Conservation (phyloP, 2,797 vertebrate genomes). For the Anas bernieri region DNA sequence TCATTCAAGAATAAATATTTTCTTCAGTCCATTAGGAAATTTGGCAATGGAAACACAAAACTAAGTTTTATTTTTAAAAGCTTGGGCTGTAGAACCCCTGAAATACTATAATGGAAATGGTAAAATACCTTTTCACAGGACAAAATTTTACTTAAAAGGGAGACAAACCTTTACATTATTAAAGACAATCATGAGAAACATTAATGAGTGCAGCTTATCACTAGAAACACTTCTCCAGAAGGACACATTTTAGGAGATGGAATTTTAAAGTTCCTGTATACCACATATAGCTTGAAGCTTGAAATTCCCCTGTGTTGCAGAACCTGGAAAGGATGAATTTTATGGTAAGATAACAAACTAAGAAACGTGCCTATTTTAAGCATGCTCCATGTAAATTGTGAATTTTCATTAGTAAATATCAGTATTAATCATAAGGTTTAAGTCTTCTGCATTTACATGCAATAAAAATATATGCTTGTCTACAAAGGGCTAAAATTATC, state of each 20-base stretch:
- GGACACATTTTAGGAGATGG: not conserved
- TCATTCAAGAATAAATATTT: not conserved
- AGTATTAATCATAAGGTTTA: not conserved
- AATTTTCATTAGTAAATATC: slow-evolving; percentile 16
- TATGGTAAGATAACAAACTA: not conserved
- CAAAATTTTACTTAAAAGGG: not conserved
- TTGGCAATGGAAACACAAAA: not conserved
- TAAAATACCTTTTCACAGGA: not conserved
- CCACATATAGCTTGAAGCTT: not conserved
- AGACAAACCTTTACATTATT: not conserved
- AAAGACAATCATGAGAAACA: not conserved
- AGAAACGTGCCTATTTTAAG: not conserved
- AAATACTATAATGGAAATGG: not conserved
- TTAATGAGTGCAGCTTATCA: not conserved
- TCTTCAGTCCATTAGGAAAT: not conserved
- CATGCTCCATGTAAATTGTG: not conserved
- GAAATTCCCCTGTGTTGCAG: not conserved
- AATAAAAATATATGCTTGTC: not conserved
- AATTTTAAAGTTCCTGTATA: not conserved
- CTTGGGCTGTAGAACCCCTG: not conserved
- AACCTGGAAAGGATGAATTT: not conserved
- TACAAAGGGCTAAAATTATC: not conserved
- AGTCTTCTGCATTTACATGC: not conserved
- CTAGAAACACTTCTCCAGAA: not conserved
- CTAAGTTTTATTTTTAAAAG: not conserved